Conservation (phyloP, 2,797 vertebrate species). For the Geotrypetes seraphini region DNA sequence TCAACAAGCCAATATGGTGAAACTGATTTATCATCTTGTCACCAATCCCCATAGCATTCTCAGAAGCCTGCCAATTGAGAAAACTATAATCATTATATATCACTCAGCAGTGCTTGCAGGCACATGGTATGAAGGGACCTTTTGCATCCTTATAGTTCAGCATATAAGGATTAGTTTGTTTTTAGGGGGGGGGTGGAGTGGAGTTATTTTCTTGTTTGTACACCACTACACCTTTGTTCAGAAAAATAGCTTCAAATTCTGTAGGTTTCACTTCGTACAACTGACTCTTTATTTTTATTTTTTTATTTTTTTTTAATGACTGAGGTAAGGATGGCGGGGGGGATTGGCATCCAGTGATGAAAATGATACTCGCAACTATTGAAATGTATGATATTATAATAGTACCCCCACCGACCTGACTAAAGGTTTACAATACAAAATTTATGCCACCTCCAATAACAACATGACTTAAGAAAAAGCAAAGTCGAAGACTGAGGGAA, state of each 20-base stretch:
- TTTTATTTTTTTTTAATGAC: too few relatives aligned
- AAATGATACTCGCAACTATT: too few relatives aligned
- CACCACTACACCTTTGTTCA: background rate
- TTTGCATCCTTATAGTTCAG: constrained; percentile 21
- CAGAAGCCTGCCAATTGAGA: constrained; percentile 63
- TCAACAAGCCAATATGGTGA: constrained; percentile 75
- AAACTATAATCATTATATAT: constrained; percentile 44
- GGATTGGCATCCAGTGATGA: too few relatives aligned
- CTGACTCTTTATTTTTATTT: too few relatives aligned
- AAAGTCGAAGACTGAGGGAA: too few relatives aligned
- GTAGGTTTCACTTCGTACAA: too few relatives aligned
- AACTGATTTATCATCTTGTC: constrained; percentile 87
- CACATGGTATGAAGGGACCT: constrained; percentile 54
- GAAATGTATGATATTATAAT: too few relatives aligned
- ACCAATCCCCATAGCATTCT: constrained; percentile 51
- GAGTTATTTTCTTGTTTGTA: background rate
- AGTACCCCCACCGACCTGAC: too few relatives aligned
- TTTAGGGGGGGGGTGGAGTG: background rate
- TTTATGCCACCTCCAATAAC: too few relatives aligned
- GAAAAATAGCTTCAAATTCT: background rate
- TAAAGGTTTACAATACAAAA: too few relatives aligned
- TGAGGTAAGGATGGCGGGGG: too few relatives aligned
- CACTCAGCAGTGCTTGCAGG: constrained; percentile 41
- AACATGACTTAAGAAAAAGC: too few relatives aligned
- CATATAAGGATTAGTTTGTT: constrained; percentile 11